Base-by-base conservation (phyloP, 1,140 invertebrate species). In the Ceratoteleas bidentatus region DNA sequence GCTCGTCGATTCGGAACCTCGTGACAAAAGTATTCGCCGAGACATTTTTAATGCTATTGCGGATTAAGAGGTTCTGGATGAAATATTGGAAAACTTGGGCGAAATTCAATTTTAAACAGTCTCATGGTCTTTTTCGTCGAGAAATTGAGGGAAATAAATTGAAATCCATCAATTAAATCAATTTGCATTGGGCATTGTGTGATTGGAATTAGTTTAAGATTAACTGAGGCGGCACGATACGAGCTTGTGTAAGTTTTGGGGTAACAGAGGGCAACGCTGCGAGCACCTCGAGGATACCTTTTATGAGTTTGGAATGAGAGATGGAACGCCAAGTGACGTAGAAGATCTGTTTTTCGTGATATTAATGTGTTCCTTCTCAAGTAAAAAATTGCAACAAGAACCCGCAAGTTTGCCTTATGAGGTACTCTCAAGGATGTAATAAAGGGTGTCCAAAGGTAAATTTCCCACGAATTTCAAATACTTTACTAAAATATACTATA, bases 81-180 rank as follows among this genome's bases (percentile, higher is more conserved):
- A 60, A 62, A 53, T 65, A 65, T 45, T 54, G 50, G 50, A 64
- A 36, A 64, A 64, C 0, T 53, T 24, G 6, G 6, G 36, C 0
- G 33, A 52, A 64, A 24, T 53, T 38, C 49, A 52, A 53, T 64
- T 64, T 64, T 62, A 38, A 61, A 8, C 13, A 40, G 9, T 52
- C 11, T 61, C 6, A 9, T 34, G 10, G 14, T 64, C n/a, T 52
- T 34, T 38, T 32, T n/a, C 36, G 15, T 40, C 33, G 36, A 13
- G 10, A 52, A 53, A 52, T 38, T 13, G 16, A 43, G 40, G 10
- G 11, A 32, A 10, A 54, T 43, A 43, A 54, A 65, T 65, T 54
- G 33, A 33, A 53, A 24, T 40, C 50, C 40, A 68, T 57, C 52
- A 66, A 66, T 45, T 54, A 47, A 68, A 57, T 57, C 13, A 57